Conservation (phyloP, 2,797 vertebrate species). For the Gymnopithys bicolor region DNA sequence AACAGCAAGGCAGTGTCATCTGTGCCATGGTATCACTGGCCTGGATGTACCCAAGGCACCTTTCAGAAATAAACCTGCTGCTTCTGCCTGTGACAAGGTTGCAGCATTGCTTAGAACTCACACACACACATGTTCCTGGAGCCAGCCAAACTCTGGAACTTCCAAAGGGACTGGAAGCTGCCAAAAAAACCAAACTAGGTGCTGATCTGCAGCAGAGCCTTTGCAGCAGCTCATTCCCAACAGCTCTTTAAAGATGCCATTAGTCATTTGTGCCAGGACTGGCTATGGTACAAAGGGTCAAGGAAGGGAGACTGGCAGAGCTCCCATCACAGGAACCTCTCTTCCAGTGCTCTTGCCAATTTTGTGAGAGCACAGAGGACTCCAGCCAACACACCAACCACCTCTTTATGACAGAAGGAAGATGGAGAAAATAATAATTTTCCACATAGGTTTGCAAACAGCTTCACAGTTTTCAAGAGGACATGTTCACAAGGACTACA, state of each 20-base stretch:
- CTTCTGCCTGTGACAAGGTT: background rate
- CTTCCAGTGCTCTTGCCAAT: background rate
- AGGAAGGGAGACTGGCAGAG: background rate
- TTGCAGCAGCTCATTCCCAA: background rate
- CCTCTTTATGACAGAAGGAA: background rate
- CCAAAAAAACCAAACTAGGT: background rate
- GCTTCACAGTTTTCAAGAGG: background rate
- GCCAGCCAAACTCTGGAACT: background rate
- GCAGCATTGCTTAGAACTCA: background rate
- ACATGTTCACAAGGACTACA: fast-evolving
- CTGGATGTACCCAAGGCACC: background rate
- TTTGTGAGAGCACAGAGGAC: background rate
- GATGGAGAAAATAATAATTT: background rate
- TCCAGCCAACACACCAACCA: background rate
- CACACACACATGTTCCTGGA: background rate
- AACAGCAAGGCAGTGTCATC: background rate
- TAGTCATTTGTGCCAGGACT: background rate
- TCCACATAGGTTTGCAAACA: background rate
- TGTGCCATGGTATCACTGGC: fast-evolving
- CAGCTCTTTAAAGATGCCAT: fast-evolving
- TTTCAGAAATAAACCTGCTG: background rate
- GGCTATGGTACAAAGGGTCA: background rate
- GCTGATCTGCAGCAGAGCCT: background rate
- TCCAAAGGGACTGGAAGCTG: background rate
- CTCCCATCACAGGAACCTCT: background rate